A percentile compares a stretch with the other conserved stretches of the same genome.
Evolutionary conservation across 2,113 vertebrate species (phyloP).

Genomic region (Naja naja): DNA sequence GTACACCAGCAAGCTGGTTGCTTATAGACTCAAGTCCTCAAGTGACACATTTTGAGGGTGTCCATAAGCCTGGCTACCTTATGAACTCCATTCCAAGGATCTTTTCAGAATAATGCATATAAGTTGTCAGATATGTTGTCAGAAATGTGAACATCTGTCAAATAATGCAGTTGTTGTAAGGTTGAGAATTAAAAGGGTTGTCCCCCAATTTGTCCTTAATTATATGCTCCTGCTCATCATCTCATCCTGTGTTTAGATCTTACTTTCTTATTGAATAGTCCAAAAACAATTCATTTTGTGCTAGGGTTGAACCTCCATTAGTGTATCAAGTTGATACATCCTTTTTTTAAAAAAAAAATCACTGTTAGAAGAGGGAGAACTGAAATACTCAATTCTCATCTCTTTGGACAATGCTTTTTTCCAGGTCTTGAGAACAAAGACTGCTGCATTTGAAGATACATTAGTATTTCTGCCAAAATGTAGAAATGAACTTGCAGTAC

Average conservation of each 20-base stretch:
- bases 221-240: background rate
- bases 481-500: background rate
- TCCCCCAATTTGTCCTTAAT: background rate
- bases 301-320: background rate
- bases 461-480: background rate
- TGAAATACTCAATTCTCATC: background rate
- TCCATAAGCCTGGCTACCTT: background rate
- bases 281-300: background rate
- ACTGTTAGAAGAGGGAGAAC: background rate
- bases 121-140: background rate
- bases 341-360: background rate
- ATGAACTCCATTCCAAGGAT: background rate
- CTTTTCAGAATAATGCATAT: background rate
- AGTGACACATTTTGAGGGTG: background rate
- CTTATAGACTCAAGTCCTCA: background rate
- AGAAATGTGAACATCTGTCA: background rate
- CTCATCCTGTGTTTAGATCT: background rate
- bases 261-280: background rate
- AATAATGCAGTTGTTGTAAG: background rate
- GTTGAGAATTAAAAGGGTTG: background rate
- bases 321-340: background rate
- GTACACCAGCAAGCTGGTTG: background rate
- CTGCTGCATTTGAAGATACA: background rate
- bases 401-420: background rate
- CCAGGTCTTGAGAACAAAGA: background rate